A percentile compares a stretch with the other conserved stretches of the same genome.
Evolutionary conservation across 2,888 invertebrate genomes (phyloP).

Genomic region (Epirrhoe alternata): DNA sequence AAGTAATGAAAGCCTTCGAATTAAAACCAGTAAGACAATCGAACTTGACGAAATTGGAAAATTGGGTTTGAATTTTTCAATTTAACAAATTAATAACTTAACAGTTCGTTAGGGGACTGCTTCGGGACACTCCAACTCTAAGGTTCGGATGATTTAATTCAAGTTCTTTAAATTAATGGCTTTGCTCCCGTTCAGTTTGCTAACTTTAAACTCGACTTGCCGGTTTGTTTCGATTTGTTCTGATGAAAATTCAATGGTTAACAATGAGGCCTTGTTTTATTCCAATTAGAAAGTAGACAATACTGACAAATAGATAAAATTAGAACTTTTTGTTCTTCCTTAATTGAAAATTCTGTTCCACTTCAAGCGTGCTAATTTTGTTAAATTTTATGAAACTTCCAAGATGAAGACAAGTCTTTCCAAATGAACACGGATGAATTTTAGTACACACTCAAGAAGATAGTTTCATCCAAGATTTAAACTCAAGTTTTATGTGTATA

Average conservation of each 20-base stretch:
- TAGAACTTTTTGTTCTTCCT: constrained; percentile 14
- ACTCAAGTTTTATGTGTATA: constrained; percentile 48
- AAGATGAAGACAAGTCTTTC: constrained; percentile 34
- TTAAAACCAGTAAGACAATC: constrained; percentile 45
- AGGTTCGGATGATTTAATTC: constrained; percentile 74
- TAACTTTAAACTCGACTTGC: constrained; percentile 73
- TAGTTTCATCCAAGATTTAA: constrained; percentile 47
- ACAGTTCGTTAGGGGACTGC: constrained; percentile 58
- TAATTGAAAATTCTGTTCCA: constrained; percentile 11
- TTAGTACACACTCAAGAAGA: constrained; percentile 42
- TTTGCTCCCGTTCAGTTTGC: constrained; percentile 60
- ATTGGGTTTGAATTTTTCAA: constrained; percentile 56
- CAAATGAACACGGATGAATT: constrained; percentile 36
- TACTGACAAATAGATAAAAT: constrained; percentile 29
- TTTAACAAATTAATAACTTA: constrained; percentile 54
- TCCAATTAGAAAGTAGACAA: constrained; percentile 26
- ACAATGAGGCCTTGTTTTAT: constrained; percentile 54
- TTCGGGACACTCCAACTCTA: constrained; percentile 57
- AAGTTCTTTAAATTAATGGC: constrained; percentile 79
- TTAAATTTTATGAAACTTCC: constrained; percentile 39
- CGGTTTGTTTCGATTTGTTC: constrained; percentile 80
- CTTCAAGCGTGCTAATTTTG: constrained; percentile 21
- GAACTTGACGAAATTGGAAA: constrained; percentile 42
- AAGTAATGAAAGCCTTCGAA: constrained; percentile 42
- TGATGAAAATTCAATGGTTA: constrained; percentile 73